Evolutionary conservation across 2,113 vertebrate genomes (phyloP), one percentile per base, ranked within the genome.

Genomic region (Coreoperca whiteheadi): DNA sequence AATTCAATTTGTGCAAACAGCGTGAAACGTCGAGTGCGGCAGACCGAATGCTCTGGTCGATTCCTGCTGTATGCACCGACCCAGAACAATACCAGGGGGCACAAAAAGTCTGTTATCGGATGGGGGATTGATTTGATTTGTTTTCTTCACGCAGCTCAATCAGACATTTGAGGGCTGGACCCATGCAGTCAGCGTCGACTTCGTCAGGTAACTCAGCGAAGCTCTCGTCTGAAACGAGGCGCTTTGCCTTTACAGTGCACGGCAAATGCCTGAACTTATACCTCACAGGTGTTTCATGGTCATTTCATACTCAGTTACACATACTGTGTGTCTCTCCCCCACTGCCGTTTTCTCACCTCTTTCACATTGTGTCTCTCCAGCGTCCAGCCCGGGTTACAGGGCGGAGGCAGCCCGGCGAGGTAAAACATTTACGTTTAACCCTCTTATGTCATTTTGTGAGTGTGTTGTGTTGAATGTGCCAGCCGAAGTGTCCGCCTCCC

Each of bases 111-210:
- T 11, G 39, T 43, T 6, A 18, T 41, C 50, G 16, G 5, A n/a
- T 34, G 34, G 37, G 11, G 66, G 12, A 51, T 14, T 43, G 37
- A 59, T n/a, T 34, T 7, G 18, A 20, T 89, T 30, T 72, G 51
- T 70, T 59, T 83, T 53, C 57, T 76, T 95, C 93, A 95, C 95
- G 46, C 95, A 99, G 98, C 95, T 99, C 48, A 98, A 97, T 84
- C 91, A 95, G 57, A 97, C 97, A 8, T 97, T 99, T 81, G 92
- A 96, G 76, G 95, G 96, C 92, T 97, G 97, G 98, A 97, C 93
- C 85, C 96, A 96, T 23, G 92, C 91, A 0, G 96, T 98, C 25
- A 95, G 94, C 79, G 93, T 97, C 15, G 91, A 96, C 72, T 94
- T 95, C 85, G 87, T 97, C 93, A 98, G 97, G 98, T 99, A 95